These are phyloP conservation scores for Anguilla japonica DNA, from an alignment of 2,113 vertebrate genomes.

Conservation along the genomic window DNA sequence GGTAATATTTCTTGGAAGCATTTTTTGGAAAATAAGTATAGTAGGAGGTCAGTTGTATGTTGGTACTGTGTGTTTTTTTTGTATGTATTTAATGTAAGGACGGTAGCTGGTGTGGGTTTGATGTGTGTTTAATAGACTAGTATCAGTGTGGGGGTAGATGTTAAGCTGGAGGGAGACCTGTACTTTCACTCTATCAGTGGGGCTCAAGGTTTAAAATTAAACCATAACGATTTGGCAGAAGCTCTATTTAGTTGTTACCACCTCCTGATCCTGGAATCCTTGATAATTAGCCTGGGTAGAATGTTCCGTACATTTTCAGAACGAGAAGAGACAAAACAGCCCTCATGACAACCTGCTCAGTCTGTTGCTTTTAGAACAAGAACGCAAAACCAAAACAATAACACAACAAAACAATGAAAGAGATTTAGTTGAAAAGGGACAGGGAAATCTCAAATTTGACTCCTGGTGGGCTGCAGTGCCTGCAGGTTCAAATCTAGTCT, in stretches of 20 bases:
- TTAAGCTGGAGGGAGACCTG: slow-evolving; percentile 30
- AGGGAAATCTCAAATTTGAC: too few relatives aligned
- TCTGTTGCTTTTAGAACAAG: background rate
- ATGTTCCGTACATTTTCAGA: slow-evolving; percentile 49
- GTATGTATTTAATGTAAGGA: background rate
- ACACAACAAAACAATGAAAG: background rate
- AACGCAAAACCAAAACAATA: background rate
- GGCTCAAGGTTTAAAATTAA: slow-evolving; percentile 32
- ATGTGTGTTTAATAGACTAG: background rate
- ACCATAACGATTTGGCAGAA: slow-evolving; percentile 55
- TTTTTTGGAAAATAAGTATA: background rate
- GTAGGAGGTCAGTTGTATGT: background rate
- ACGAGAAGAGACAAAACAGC: slow-evolving; percentile 45
- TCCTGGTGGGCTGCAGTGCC: too few relatives aligned
- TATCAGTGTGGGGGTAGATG: slow-evolving; percentile 21
- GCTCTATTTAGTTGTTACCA: slow-evolving; percentile 25
- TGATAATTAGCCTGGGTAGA: slow-evolving; percentile 51
- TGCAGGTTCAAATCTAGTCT: too few relatives aligned
- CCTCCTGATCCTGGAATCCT: slow-evolving; percentile 36
- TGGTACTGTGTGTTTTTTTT: too few relatives aligned
- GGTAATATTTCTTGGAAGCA: background rate
- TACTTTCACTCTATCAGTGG: slow-evolving; percentile 41
- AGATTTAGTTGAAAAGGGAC: background rate
- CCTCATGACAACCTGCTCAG: slow-evolving; percentile 12
- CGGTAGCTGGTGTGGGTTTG: too few relatives aligned